Conservation (phyloP, 2,113 vertebrate genomes). For the Meles meles region DNA sequence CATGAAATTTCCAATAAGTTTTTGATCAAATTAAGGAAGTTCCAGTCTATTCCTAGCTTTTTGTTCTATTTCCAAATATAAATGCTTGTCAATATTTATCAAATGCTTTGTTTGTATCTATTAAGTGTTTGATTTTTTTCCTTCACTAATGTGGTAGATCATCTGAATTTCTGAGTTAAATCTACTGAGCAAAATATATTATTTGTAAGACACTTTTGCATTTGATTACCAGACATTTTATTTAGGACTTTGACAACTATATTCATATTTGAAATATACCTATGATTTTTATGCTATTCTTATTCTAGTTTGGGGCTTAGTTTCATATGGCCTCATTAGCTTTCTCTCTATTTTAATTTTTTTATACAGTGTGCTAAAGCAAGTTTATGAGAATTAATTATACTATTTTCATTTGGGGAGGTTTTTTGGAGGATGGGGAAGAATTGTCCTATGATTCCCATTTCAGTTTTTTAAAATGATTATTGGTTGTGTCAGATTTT, state of each 20-base stretch:
- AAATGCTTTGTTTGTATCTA: not conserved
- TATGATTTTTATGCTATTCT: not conserved
- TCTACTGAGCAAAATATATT: not conserved
- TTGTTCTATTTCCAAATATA: not conserved
- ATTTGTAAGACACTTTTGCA: not conserved
- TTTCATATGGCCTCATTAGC: not conserved
- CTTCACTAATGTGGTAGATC: not conserved
- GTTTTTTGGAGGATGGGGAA: not conserved
- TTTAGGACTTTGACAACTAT: not conserved
- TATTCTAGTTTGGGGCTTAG: not conserved
- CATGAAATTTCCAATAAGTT: not conserved
- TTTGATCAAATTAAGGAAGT: not conserved
- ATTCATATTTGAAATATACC: not conserved
- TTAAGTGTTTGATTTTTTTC: not conserved
- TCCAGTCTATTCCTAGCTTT: not conserved
- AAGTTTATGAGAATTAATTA: not conserved
- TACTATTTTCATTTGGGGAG: not conserved
- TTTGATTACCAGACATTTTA: not conserved
- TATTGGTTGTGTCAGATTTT: not conserved
- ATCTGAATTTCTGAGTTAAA: not conserved
- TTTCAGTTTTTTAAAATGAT: not conserved
- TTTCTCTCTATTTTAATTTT: not conserved
- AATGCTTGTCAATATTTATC: not conserved
- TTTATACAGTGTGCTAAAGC: not conserved
- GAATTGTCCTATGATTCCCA: not conserved